Percentiles rank a stretch among this genome's conserved stretches.
Evolutionary conservation across 2,797 vertebrate species (phyloP).

Genomic region (Mormyrus hasselquistii): DNA sequence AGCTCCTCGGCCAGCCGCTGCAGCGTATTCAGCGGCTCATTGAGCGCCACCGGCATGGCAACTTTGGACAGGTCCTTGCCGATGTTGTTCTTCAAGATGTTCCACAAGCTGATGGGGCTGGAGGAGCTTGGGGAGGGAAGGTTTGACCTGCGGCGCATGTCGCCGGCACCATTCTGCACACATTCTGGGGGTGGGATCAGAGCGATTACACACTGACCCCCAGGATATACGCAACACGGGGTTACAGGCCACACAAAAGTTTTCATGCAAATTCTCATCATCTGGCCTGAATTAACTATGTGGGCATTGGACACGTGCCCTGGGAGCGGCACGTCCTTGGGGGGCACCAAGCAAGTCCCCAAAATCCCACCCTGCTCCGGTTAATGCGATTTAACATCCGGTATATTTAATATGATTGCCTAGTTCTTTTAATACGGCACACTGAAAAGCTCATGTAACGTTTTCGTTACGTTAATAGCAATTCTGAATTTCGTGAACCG

Average conservation of each 20-base stretch:
- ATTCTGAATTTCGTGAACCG: neutral
- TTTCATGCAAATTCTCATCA: neutral
- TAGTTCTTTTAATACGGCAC: neutral
- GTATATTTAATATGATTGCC: neutral
- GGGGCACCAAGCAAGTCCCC: neutral
- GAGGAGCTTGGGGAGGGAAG: conserved; percentile 74
- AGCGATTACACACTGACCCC: neutral
- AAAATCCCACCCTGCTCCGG: neutral
- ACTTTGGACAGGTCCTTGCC: conserved; percentile 97
- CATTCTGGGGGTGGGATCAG: conserved; percentile 30
- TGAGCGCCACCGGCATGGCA: conserved; percentile 91
- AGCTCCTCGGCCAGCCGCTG: conserved; percentile 92
- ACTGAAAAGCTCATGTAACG: neutral
- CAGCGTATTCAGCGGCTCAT: conserved; percentile 89
- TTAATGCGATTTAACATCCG: neutral
- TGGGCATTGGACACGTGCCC: neutral
- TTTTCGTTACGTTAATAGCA: neutral
- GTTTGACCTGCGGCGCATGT: conserved; percentile 47
- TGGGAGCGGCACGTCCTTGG: neutral
- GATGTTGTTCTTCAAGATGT: conserved; percentile 91
- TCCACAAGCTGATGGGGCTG: conserved; percentile 87
- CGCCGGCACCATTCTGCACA: conserved; percentile 29
- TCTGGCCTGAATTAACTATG: neutral
- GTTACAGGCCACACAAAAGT: neutral
- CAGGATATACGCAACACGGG: neutral